Evolutionary conservation across 2,888 invertebrate genomes (phyloP).

Genomic region (Nephrotoma flavescens): DNA sequence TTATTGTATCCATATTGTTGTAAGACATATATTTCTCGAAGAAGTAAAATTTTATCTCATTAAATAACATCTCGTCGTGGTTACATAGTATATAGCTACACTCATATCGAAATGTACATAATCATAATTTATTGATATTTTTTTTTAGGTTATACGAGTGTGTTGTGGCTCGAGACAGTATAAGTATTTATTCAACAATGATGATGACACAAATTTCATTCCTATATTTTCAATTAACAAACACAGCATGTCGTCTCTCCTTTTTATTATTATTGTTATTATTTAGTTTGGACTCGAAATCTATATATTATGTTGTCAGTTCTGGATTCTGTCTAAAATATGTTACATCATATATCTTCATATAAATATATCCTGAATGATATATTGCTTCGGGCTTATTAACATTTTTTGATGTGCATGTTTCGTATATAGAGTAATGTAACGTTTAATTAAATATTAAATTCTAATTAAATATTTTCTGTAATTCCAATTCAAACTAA

Average conservation of each 20-base stretch:
- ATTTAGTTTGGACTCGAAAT: not conserved
- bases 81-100: not conserved
- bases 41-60: not conserved
- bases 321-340: not conserved
- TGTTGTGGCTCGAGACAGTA: not conserved
- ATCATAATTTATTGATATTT: not conserved
- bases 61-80: not conserved
- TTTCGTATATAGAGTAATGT: not conserved
- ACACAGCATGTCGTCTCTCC: not conserved
- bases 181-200: not conserved
- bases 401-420: not conserved
- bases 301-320: not conserved
- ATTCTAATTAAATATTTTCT: not conserved
- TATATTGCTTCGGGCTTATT: not conserved
- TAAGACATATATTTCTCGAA: not conserved
- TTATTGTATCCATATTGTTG: not conserved
- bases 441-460: not conserved
- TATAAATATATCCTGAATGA: not conserved
- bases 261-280: not conserved
- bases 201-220: not conserved
- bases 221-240: not conserved
- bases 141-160: not conserved
- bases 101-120: not conserved
- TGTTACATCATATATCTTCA: not conserved
- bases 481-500: not conserved